Evolutionary conservation across 1,140 invertebrate species (phyloP).

Genomic region (Hyposmocoma kahamanoa): DNA sequence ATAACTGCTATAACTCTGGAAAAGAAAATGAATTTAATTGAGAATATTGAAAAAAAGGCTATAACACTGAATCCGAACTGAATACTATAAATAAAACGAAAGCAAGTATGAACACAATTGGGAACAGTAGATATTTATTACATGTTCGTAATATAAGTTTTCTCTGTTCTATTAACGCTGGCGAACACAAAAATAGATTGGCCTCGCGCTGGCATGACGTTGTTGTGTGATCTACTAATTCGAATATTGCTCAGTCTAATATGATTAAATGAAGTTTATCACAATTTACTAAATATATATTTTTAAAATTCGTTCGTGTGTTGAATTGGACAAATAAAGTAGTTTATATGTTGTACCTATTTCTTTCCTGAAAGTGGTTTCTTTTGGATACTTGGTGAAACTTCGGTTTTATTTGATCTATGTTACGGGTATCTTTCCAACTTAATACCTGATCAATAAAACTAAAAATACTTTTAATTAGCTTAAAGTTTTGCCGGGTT

Average conservation of each 20-base stretch:
- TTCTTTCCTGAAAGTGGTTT: background rate
- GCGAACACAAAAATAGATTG: background rate
- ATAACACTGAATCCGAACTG: background rate
- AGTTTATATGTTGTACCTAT: background rate
- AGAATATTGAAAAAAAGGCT: background rate
- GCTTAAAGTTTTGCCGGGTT: background rate
- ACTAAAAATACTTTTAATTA: background rate
- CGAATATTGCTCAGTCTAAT: background rate
- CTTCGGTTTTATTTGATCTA: background rate
- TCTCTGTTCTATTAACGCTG: no score
- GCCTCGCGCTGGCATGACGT: background rate
- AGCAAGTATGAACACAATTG: background rate
- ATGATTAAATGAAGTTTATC: background rate
- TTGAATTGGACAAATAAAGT: no score
- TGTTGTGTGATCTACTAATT: background rate
- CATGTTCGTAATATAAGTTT: no score
- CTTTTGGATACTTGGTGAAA: background rate
- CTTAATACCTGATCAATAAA: background rate
- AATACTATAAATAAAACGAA: background rate
- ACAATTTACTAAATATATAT: background rate
- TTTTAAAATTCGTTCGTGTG: background rate
- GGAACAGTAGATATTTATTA: no score
- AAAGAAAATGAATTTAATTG: background rate
- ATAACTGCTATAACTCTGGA: background rate
- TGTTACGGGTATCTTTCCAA: background rate